phyloP scores from a whole-genome alignment of 2,113 vertebrate species.

The Nycticorax nycticorax region DNA sequence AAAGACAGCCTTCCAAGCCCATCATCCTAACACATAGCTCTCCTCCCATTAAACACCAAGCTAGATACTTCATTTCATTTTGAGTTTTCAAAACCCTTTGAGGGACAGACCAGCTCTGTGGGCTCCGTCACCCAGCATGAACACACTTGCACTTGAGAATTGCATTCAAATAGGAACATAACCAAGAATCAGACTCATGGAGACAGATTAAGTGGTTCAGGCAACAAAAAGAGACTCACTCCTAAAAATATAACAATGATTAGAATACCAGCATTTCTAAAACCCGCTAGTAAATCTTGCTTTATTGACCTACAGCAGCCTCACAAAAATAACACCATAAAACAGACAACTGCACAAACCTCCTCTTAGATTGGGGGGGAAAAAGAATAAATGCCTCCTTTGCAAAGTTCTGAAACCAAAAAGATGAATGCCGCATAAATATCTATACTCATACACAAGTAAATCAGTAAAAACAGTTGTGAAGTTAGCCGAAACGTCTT shows the following conservation, averaged over 20 bases:
- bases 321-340: neutral
- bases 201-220: neutral
- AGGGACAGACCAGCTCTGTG: neutral
- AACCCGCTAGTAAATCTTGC: neutral
- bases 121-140: neutral
- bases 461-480: neutral
- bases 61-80: neutral
- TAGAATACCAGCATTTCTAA: neutral
- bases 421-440: neutral
- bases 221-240: neutral
- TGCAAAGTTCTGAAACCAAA: neutral
- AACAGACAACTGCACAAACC: neutral
- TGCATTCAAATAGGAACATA: neutral
- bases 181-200: neutral
- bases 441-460: neutral
- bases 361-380: neutral
- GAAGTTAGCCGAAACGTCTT: neutral
- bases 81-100: neutral
- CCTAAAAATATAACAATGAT: conserved; percentile 27
- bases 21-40: neutral
- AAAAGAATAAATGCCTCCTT: neutral
- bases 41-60: neutral
- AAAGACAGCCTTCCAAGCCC: neutral
- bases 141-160: neutral
- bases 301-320: conserved; percentile 17